A percentile compares a stretch with the other conserved stretches of the same genome.
These are phyloP conservation scores for Rhabdomys pumilio DNA, from an alignment of 2,797 vertebrate species.

Conservation along the genomic window DNA sequence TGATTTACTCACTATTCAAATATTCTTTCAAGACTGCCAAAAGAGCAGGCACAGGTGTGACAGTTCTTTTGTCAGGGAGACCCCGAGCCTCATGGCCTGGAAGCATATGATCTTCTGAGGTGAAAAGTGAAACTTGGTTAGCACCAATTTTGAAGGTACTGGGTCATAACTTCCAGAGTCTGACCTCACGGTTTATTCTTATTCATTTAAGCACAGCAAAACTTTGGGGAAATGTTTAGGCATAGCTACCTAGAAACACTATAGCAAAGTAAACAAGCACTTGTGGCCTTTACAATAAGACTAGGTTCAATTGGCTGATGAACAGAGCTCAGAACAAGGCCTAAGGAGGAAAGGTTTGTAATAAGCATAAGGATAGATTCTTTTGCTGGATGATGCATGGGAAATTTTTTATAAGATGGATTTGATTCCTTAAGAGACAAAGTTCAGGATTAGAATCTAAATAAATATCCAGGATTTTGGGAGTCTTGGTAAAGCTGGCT, in stretches of 20 bases:
- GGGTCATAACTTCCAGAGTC: background rate
- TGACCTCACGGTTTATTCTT: background rate
- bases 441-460: background rate
- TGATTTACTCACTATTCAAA: conserved; percentile 70
- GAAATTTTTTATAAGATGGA: background rate
- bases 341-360: background rate
- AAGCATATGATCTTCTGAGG: background rate
- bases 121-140: background rate
- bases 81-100: background rate
- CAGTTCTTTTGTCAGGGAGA: background rate
- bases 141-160: background rate
- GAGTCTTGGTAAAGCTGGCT: background rate
- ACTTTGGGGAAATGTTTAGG: background rate
- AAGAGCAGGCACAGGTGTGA: conserved; percentile 48
- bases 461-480: background rate
- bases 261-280: background rate
- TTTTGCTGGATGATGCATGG: background rate
- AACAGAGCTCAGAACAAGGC: background rate
- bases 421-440: background rate
- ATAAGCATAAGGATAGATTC: background rate
- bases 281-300: background rate
- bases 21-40: conserved; percentile 64
- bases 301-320: background rate
- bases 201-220: background rate
- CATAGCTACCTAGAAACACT: background rate